Conservation (phyloP, 2,797 vertebrate genomes). For the Antennarius maculatus region DNA sequence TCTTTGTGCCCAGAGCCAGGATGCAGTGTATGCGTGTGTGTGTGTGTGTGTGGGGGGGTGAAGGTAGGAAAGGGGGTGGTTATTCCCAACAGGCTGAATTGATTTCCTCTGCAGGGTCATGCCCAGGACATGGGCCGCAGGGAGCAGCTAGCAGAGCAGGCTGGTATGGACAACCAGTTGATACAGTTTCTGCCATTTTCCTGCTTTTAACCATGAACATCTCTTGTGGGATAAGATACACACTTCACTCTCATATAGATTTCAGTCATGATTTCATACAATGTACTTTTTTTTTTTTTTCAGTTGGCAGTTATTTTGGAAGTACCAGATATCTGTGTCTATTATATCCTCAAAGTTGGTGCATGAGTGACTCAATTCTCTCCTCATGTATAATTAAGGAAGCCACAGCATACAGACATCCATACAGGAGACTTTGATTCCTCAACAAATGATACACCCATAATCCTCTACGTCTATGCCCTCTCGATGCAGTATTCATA, state of each 20-base stretch:
- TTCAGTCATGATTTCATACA: constrained; percentile 9
- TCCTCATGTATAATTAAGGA: constrained; percentile 17
- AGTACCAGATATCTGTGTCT: constrained; percentile 20
- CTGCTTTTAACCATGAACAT: constrained; percentile 7
- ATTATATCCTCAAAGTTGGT: constrained; percentile 11
- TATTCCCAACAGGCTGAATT: constrained; percentile 81
- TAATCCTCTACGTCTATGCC: constrained; percentile 48
- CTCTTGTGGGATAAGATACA: constrained; percentile 12
- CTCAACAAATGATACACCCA: constrained; percentile 43
- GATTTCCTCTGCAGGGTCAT: constrained; percentile 86
- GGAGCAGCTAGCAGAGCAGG: constrained; percentile 46
- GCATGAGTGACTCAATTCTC: constrained; percentile 7
- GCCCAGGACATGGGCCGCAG: constrained; percentile 80
- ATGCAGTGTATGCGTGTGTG: constrained; percentile 14
- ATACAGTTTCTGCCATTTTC: constrained; percentile 33
- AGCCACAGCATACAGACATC: constrained; percentile 31
- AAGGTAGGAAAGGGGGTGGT: constrained; percentile 30
- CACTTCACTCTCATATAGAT: constrained; percentile 16
- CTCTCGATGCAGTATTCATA: constrained; percentile 63
- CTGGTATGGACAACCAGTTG: constrained; percentile 29
- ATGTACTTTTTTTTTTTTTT: background rate
- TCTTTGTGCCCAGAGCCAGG: constrained; percentile 67
- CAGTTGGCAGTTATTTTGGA: constrained; percentile 15
- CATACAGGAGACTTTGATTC: constrained; percentile 47
- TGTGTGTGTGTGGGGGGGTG: constrained; percentile 22